Conservation (phyloP, 2,888 invertebrate genomes). For the Lysandra bellargus region DNA sequence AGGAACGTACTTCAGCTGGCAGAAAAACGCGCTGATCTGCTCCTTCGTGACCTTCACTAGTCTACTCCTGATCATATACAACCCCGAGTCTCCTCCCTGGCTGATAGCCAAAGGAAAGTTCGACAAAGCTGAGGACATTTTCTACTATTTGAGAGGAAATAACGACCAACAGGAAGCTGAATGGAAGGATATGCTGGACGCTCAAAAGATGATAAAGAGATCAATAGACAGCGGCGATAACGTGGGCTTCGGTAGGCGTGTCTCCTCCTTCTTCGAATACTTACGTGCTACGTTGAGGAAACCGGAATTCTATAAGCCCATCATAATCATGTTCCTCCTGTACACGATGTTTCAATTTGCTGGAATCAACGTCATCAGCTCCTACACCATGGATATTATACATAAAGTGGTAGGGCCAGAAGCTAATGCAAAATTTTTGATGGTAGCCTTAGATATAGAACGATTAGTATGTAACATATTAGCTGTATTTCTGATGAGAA, state of each 20-base stretch:
- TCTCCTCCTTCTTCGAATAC: constrained; percentile 52
- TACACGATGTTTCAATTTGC: constrained; percentile 85
- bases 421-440: constrained; percentile 82
- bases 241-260: constrained; percentile 47
- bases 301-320: constrained; percentile 81
- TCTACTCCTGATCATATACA: constrained; percentile 74
- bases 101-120: constrained; percentile 79
- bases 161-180: constrained; percentile 64
- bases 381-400: constrained; percentile 84
- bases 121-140: constrained; percentile 78
- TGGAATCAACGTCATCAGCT: constrained; percentile 85
- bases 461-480: constrained; percentile 81
- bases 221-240: constrained; percentile 55
- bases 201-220: constrained; percentile 61
- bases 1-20: constrained; percentile 82
- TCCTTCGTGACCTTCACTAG: constrained; percentile 74
- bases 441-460: constrained; percentile 83
- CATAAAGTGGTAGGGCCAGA: constrained; percentile 79
- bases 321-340: constrained; percentile 81
- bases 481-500: constrained; percentile 82
- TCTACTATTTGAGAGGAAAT: constrained; percentile 75
- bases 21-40: constrained; percentile 76
- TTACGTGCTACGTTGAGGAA: constrained; percentile 57
- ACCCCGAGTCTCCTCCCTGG: constrained; percentile 86
- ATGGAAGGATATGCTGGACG: constrained; percentile 70